Evolutionary conservation across 1,140 invertebrate species (phyloP).

Genomic region (Drosophila sucinea): DNA sequence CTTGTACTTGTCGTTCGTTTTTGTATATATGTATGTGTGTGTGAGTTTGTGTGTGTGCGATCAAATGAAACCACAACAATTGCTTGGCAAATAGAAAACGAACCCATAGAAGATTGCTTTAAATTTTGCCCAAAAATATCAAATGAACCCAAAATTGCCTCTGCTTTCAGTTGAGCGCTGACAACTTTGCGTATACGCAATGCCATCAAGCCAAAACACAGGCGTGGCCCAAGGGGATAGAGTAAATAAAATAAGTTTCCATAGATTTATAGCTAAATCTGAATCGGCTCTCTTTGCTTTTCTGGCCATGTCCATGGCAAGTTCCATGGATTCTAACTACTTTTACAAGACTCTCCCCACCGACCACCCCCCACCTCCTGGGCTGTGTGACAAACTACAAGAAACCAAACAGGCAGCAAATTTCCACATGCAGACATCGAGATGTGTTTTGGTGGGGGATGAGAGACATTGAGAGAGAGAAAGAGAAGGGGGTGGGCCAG

Average conservation of each 20-base stretch:
- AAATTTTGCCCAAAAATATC: constrained; percentile 20
- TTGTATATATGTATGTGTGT: constrained; percentile 14
- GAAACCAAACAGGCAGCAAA: constrained; percentile 18
- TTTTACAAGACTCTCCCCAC: not conserved
- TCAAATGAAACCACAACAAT: constrained; percentile 57
- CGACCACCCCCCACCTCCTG: not conserved
- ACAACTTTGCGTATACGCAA: constrained; percentile 40
- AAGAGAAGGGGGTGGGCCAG: not conserved
- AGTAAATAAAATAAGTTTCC: not conserved
- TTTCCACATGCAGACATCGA: constrained; percentile 8
- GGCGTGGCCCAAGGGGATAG: not conserved
- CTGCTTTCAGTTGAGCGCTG: not conserved
- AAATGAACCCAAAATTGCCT: constrained; percentile 12
- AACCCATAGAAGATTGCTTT: constrained; percentile 25
- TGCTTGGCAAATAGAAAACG: constrained; percentile 39
- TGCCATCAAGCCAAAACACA: not conserved
- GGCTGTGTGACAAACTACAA: constrained; percentile 50
- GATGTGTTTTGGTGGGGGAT: not conserved
- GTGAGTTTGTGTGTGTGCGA: not conserved
- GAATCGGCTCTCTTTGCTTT: no score
- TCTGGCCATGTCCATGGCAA: not conserved
- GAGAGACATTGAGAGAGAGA: not conserved
- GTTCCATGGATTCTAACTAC: constrained; percentile 4
- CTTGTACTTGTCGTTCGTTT: constrained; percentile 10
- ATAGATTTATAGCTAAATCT: not conserved